Evolutionary conservation across 2,113 vertebrate genomes (phyloP), one percentile per base, ranked within the genome.

Genomic region (Chauna torquata): DNA sequence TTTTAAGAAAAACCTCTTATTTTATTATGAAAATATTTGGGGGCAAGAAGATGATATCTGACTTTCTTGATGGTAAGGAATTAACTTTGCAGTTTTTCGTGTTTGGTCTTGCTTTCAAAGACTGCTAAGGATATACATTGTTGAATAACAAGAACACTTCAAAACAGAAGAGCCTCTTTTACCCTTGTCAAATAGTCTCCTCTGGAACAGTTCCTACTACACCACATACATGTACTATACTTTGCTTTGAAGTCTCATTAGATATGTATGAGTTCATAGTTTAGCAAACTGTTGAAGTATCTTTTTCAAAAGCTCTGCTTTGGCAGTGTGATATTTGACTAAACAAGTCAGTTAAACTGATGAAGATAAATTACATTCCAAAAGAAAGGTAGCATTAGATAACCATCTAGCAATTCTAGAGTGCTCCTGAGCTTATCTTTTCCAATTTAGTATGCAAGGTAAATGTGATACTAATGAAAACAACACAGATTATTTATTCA

Each of bases 311-410:
- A 92, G 20, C 44, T 89, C 52, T 75, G 50, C 69, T 84, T 65
- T 72, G 54, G 36, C 54, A 68, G 49, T 84, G 72, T 72, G 88
- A 76, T 96, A 92, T 96, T 94, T 95, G 91, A 89, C 92, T 94
- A 91, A 92, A 95, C 72, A 92, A 85, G 72, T 92, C 95, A 93
- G 96, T 96, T 95, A 94, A 96, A 94, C 72, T 54, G 69, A 93
- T 91, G 90, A 92, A 96, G 91, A 96, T 92, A 91, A 94, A 96
- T 94, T 95, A 45, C 77, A 25, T 91, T 91, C 44, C 52, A 65
- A 85, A 71, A 92, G 86, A 94, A 88, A 92, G 65, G 69, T 89
- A 96, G 66, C 65, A 61, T 86, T 90, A 96, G 95, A 96, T 96
- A 96, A 94, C 90, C 61, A 50, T 79, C 91, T 57, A 82, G 65